Base-by-base conservation (phyloP, 2,888 invertebrate species). In the Maniola hyperantus region DNA sequence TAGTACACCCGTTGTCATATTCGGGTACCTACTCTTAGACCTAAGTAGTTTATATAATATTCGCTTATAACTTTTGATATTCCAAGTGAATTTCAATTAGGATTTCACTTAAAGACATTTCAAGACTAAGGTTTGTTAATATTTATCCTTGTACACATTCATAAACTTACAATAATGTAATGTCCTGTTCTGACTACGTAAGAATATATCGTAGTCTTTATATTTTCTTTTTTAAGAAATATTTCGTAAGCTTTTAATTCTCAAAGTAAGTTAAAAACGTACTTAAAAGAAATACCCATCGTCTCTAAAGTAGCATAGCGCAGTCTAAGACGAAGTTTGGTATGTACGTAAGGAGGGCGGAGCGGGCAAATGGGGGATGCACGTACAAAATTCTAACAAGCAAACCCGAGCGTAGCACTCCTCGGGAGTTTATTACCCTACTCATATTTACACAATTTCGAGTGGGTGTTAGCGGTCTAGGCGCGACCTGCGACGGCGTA, bases 401-500 rank as follows among this genome's bases (percentile, higher is more conserved):
- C 87, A 89, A 89, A 90, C 88, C 87, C 84, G 78, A 86, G 85
- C 83, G 82, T 83, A 82, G 77, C 80, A 81, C 82, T 84, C 84
- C 83, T 79, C 80, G 76, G 78, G 82, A 85, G 85, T 89, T 89
- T 90, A 90, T 89, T 88, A 87, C 85, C 85, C 84, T 82, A 84
- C 85, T 89, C 87, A 89, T 89, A 89, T 89, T 89, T 88, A 87
- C 87, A 89, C 87, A 84, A 85, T 84, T 26, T 87, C 78, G 80
- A 86, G 85, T 83, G 83, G 83, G 85, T 86, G 87, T 85, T 84
- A 81, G 83, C 79, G 81, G 81, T 82, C 81, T 81, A 79, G 79
- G 79, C 77, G 74, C 75, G 71, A 70, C 72, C 74, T 72, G 75
- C 75, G 75, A 72, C 75, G 73, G 73, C 75, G 72, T 76, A 76